phyloP scores from a whole-genome alignment of 2,113 vertebrate genomes.

The Paramisgurnus dabryanus region DNA sequence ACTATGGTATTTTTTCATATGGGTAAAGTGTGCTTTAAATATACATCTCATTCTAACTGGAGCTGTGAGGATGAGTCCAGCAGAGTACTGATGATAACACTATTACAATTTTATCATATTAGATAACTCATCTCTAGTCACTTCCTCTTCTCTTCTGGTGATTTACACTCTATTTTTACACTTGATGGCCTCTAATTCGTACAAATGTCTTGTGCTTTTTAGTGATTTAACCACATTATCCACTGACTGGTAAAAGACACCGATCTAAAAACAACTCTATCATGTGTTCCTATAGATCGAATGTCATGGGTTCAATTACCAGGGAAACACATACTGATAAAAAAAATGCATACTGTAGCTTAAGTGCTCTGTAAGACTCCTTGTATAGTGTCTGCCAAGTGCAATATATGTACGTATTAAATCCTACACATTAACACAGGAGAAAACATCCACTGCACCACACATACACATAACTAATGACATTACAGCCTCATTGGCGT shows the following conservation, averaged over 20 bases:
- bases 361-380: no score
- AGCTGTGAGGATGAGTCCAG: background rate
- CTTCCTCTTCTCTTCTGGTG: background rate
- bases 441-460: background rate
- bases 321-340: no score
- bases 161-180: slow-evolving; percentile 13
- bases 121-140: slow-evolving; percentile 1
- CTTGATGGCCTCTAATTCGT: slow-evolving; percentile 8
- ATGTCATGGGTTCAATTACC: no score
- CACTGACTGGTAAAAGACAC: background rate
- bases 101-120: slow-evolving; percentile 10
- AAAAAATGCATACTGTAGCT: no score
- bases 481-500: slow-evolving; percentile 41
- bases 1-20: background rate
- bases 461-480: slow-evolving; percentile 30
- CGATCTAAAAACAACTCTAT: background rate
- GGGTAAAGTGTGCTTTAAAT: background rate
- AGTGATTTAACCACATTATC: background rate
- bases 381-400: no score
- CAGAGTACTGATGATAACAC: slow-evolving; percentile 1
- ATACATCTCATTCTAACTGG: background rate
- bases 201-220: background rate
- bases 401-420: no score
- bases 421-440: background rate
- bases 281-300: no score